Base-by-base conservation (phyloP, 2,888 invertebrate species). In the Morpho helenor region DNA sequence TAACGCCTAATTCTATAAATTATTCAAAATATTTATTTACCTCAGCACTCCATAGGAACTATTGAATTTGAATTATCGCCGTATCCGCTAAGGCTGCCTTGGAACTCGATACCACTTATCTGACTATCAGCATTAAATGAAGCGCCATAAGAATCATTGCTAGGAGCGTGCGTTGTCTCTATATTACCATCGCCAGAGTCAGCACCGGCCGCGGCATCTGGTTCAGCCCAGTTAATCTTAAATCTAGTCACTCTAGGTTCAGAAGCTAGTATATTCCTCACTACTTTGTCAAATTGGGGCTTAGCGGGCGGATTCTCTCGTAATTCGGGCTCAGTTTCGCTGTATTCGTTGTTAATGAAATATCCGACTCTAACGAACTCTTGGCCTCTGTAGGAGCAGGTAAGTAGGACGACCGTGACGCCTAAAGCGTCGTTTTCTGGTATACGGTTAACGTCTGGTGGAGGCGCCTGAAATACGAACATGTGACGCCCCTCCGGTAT, bases 351-450 rank as follows among this genome's bases (percentile, higher is more conserved):
- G 77, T 99, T 99, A 59, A 99, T 99, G 79, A 99, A 99, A 82
- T 99, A 99, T 2, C 99, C 99, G 3, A 99, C 98, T 61, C 99
- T 93, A 2, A 99, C 98, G 81, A 99, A 99, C 84, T 99, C 99
- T 78, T 96, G 98, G 7, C 94, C 93, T 67, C 96, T 69, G 77
- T 99, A 99, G 0, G 97, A 97, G 84, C 99, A 99, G 2, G 98
- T 98, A 52, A 99, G 88, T 10, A 99, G 88, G 0, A 99, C 97
- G 1, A 99, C 99, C 0, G 99, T 99, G 1, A 99, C 99, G 9
- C 99, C 99, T n/a, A 99, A 93, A 43, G 98, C 98, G 87, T 99
- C 99, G 66, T 96, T 97, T 70, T 96, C 95, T 2, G 99, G 99
- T 70, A 99, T 99, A 74, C 97, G 95, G 8, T 93, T 93, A 0